Conservation (phyloP, 2,797 vertebrate genomes). For the Rallus crepitans region DNA sequence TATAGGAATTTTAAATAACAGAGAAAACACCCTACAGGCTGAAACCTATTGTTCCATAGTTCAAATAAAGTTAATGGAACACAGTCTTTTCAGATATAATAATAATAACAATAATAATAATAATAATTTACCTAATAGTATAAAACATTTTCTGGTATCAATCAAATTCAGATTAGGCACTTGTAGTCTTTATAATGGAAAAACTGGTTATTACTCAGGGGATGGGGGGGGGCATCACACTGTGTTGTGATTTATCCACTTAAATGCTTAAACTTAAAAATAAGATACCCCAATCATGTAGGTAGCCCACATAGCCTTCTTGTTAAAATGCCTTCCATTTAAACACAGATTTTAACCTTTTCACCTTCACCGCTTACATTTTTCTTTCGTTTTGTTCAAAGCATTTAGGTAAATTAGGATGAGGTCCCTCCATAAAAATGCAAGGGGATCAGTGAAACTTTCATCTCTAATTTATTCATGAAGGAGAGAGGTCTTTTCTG, state of each 20-base stretch:
- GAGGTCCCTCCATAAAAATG: conserved; percentile 80
- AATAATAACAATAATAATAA: neutral
- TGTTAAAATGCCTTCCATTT: conserved; percentile 69
- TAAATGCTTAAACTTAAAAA: conserved; percentile 47
- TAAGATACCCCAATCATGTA: neutral
- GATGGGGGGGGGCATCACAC: neutral
- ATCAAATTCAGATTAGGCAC: neutral
- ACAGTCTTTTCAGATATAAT: neutral
- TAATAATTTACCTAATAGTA: neutral
- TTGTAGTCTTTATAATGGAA: neutral
- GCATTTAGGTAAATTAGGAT: conserved; percentile 85
- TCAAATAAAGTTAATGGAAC: conserved; percentile 7
- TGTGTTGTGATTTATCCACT: conserved; percentile 21
- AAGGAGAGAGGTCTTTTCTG: conserved; percentile 79
- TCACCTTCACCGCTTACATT: conserved; percentile 77
- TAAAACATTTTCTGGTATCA: neutral
- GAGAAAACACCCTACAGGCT: neutral
- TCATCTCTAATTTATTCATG: conserved; percentile 85
- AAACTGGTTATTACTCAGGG: neutral
- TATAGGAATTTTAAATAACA: neutral
- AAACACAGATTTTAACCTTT: conserved; percentile 82
- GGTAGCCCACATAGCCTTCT: conserved; percentile 1
- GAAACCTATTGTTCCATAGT: neutral
- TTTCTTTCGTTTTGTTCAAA: conserved; percentile 79
- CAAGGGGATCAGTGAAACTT: conserved; percentile 82